A percentile compares a stretch with the other conserved stretches of the same genome.
Conservation (phyloP, 2,113 vertebrate genomes). For the Thunnus maccoyii region DNA sequence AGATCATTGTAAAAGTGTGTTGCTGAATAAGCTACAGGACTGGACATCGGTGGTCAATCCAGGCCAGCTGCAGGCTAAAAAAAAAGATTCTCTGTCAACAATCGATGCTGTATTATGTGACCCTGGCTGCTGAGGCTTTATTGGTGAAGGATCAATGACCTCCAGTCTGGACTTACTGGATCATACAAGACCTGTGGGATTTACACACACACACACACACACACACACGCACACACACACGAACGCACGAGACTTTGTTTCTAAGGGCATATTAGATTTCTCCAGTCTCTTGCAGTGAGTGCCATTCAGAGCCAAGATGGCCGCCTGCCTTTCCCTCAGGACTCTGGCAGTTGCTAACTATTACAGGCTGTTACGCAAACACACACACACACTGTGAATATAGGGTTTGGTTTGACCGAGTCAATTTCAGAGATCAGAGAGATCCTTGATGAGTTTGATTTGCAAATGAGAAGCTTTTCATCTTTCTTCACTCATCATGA, state of each 20-base stretch:
- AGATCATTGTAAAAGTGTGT: neutral
- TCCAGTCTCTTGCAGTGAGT: slow-evolving; percentile 28
- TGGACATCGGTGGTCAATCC: slow-evolving; percentile 26
- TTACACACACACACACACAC: slow-evolving; percentile 37
- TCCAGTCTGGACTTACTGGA: slow-evolving; percentile 64
- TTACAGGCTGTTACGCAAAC: neutral
- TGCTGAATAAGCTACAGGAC: neutral
- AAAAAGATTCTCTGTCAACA: slow-evolving; percentile 29
- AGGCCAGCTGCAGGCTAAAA: slow-evolving; percentile 14
- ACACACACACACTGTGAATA: neutral
- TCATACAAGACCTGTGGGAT: slow-evolving; percentile 59
- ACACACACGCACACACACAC: neutral
- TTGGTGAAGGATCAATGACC: slow-evolving; percentile 63
- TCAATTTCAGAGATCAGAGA: neutral
- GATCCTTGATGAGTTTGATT: slow-evolving; percentile 10
- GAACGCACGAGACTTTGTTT: slow-evolving; percentile 6
- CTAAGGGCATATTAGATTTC: slow-evolving; percentile 64
- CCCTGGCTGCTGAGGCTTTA: slow-evolving; percentile 50
- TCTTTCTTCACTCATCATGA: neutral
- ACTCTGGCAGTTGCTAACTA: neutral
- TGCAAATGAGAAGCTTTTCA: slow-evolving; percentile 7
- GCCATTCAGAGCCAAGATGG: slow-evolving; percentile 54
- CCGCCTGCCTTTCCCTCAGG: slow-evolving; percentile 35
- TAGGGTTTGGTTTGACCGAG: neutral
- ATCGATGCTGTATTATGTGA: slow-evolving; percentile 60